phyloP scores from a whole-genome alignment of 2,797 vertebrate genomes.

The Carcharodon carcharias region DNA sequence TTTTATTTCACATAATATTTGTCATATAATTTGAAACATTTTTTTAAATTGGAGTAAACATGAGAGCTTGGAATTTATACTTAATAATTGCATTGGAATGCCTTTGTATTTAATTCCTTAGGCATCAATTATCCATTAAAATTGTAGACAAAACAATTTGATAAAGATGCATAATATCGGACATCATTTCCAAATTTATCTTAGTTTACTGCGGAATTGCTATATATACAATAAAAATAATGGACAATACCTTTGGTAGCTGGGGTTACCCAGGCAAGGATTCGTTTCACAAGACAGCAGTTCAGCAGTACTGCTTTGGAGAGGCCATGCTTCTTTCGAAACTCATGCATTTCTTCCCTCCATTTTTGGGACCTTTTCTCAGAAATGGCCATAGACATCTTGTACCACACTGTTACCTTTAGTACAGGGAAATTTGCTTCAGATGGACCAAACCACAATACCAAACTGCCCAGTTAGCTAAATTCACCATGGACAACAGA shows the following conservation, averaged over 20 bases:
- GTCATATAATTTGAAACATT: neutral
- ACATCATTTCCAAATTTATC: neutral
- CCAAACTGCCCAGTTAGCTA: neutral
- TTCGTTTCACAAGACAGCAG: conserved; percentile 69
- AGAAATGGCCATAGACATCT: conserved; percentile 58
- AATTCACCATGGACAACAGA: neutral
- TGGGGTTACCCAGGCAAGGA: conserved; percentile 68
- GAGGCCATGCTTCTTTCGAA: conserved; percentile 60
- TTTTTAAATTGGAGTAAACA: neutral
- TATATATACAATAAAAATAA: conserved; percentile 39
- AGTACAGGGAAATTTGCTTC: conserved; percentile 1
- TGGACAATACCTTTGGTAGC: conserved; percentile 63
- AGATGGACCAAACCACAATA: neutral
- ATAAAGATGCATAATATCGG: neutral
- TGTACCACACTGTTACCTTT: conserved; percentile 49
- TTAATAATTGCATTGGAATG: neutral
- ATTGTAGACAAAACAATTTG: neutral
- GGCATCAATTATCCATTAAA: neutral
- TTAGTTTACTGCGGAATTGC: neutral
- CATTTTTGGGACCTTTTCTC: conserved; percentile 57
- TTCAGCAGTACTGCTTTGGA: conserved; percentile 69
- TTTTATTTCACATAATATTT: neutral
- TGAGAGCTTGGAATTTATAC: neutral
- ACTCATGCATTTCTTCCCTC: conserved; percentile 61
- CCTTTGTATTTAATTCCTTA: neutral